Percentiles rank a stretch among this genome's conserved stretches.
phyloP scores from a whole-genome alignment of 2,113 vertebrate genomes.

The Sylvietta virens region DNA sequence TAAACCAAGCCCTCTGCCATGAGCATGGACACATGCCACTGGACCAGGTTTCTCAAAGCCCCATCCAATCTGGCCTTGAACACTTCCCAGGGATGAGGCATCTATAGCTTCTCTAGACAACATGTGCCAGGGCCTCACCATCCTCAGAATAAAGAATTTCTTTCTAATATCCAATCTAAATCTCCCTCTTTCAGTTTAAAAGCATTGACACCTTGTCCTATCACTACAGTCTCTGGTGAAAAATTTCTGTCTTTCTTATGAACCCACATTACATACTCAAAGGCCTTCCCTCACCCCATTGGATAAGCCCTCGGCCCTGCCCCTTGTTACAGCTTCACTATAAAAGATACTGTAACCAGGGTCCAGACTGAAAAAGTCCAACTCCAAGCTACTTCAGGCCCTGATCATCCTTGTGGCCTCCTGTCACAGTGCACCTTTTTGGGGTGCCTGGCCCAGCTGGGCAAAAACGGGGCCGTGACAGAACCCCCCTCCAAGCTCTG shows the following conservation, averaged over 20 bases:
- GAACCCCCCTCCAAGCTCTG: no score
- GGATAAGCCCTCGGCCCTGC: no score
- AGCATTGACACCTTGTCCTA: fast-evolving
- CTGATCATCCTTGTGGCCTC: background rate
- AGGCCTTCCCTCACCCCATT: no score
- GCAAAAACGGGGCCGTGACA: no score
- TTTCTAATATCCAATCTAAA: background rate
- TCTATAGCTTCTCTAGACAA: background rate
- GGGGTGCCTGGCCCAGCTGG: no score
- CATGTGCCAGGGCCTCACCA: background rate
- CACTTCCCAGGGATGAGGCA: background rate
- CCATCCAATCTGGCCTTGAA: background rate
- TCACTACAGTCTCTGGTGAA: background rate
- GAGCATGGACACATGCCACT: background rate
- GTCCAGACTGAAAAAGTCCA: background rate
- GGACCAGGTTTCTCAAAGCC: background rate
- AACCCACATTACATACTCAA: background rate
- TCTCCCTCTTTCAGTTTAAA: background rate
- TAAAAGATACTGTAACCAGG: no score
- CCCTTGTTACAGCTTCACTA: no score
- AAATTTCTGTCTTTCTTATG: background rate
- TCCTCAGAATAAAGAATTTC: background rate
- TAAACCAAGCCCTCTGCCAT: no score
- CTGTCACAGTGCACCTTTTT: no score
- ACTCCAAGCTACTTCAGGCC: background rate